Percentiles rank a stretch among this genome's conserved stretches.
Conservation (phyloP, 2,113 vertebrate genomes). For the Heptranchias perlo region DNA sequence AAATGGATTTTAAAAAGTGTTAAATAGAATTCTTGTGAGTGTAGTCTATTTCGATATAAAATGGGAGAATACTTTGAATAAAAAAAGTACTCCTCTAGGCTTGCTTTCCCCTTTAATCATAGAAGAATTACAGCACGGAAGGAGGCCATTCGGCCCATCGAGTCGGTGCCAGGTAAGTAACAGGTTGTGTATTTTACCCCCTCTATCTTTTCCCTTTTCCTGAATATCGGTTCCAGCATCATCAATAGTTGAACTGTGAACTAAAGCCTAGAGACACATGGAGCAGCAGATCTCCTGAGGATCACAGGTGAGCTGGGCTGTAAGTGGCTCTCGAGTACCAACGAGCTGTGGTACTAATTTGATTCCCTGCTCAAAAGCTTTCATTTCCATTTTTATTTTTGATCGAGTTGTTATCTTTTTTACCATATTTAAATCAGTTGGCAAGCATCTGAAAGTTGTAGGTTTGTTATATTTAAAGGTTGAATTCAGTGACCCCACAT, state of each 20-base stretch:
- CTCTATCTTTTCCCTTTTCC: neutral
- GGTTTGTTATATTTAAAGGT: neutral
- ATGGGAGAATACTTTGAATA: neutral
- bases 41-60: neutral
- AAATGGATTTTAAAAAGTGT: neutral
- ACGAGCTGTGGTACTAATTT: neutral
- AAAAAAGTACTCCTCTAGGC: neutral
- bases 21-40: neutral
- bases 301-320: neutral
- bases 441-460: neutral
- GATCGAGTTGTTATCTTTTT: neutral
- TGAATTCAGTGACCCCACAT: neutral
- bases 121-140: too few relatives aligned
- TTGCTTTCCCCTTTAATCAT: neutral
- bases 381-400: neutral
- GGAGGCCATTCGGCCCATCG: too few relatives aligned
- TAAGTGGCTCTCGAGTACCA: neutral
- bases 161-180: too few relatives aligned
- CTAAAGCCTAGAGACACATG: neutral
- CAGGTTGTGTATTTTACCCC: neutral
- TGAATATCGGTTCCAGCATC: neutral
- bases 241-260: neutral
- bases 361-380: neutral
- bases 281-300: neutral
- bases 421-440: neutral